phyloP scores from a whole-genome alignment of 2,113 vertebrate genomes.

The Trichechus manatus region DNA sequence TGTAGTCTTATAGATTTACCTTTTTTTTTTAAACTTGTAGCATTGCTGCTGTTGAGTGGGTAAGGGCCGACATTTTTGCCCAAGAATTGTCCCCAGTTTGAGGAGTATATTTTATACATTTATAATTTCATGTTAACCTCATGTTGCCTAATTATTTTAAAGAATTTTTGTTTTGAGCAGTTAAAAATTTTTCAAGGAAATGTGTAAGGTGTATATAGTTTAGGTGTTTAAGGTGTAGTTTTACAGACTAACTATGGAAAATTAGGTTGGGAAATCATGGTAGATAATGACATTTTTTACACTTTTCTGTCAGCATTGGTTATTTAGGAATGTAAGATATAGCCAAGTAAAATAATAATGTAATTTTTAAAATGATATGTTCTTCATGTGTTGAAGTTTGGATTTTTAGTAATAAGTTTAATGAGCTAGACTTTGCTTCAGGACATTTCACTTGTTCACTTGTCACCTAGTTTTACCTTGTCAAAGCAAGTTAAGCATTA shows the following conservation, averaged over 20 bases:
- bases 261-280: background rate
- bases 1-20: background rate
- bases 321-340: conserved; percentile 46
- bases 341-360: background rate
- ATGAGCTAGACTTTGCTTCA: conserved; percentile 55
- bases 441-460: conserved; percentile 36
- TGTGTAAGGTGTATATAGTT: background rate
- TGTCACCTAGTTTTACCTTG: conserved; percentile 41
- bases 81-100: background rate
- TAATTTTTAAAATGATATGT: conserved; percentile 28
- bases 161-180: conserved; percentile 5
- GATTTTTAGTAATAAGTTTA: conserved; percentile 53
- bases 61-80: conserved; percentile 28
- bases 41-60: background rate
- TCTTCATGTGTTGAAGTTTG: conserved; percentile 40
- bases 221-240: background rate
- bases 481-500: conserved; percentile 35
- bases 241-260: conserved; percentile 32
- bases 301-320: conserved; percentile 15
- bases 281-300: background rate
- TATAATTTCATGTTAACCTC: conserved; percentile 18
- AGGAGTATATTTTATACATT: conserved; percentile 16
- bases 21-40: background rate
- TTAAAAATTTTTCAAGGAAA: conserved; percentile 43
- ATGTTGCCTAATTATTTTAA: conserved; percentile 50